Base-by-base conservation (phyloP, 2,888 invertebrate genomes). In the Myopa testacea region DNA sequence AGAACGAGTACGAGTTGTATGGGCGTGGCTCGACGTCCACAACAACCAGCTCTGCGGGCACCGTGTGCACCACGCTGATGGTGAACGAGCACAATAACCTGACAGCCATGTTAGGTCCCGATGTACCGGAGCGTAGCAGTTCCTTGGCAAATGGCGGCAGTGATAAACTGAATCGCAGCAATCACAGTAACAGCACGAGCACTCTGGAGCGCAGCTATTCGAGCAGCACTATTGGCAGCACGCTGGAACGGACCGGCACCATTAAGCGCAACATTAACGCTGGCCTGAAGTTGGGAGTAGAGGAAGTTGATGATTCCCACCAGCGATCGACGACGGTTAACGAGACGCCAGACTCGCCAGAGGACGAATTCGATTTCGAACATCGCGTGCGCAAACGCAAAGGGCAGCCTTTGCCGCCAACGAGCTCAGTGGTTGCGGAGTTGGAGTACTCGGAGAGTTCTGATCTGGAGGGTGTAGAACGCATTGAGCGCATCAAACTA, bases 11-110 rank as follows among this genome's bases (percentile, higher is more conserved):
- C 85, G 96, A 96, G 89, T 90, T 96, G 58, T 97, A 96, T 87
- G 96, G 96, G n/a, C 94, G 95, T 89, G 96, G 96, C 4, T 96
- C 95, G 3, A 96, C 96, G 0, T 96, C 95, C 74, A 96, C 96
- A 0, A 96, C 96, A 0, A 95, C 96, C 0, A 96, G 96, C 86
- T 96, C 96, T 0, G 96, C 96, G 67, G 96, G 96, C 75, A 96
- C 96, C 0, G 96, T 96, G 34, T 96, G 96, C 85, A 96, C 96
- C 0, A 94, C 96, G 1, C 87, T 96, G 76, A 91, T 94, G 90
- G 94, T 94, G 12, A 92, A 93, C 60, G 93, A 93, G 84, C 92
- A 92, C 83, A 81, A 81, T 19, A 83, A 82, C 50, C 90, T 91
- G 81, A 93, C 93, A 55, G 87, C 93, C 78, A 77, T 80, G 34